Base-by-base conservation (phyloP, 2,888 invertebrate species). In the Oxytorus armatus region DNA sequence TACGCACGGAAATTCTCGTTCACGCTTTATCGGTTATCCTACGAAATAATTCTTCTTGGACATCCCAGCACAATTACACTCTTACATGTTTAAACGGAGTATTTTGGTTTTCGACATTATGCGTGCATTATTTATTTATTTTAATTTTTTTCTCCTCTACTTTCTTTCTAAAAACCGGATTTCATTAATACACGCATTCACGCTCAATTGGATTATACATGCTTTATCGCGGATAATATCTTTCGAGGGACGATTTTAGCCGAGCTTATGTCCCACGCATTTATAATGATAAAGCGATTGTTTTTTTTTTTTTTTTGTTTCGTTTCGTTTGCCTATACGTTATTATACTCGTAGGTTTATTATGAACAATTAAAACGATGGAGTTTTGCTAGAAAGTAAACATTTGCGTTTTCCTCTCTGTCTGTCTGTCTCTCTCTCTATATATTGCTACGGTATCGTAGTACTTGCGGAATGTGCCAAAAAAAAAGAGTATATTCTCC, bases 391-490 rank as follows among this genome's bases (percentile, higher is more conserved):
- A 39, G 44, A 61, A 55, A 80, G 51, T 23, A 69, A 79, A 59
- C 25, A 57, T 55, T 74, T 49, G 18, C n/a, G 1, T 11, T 65
- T 53, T 33, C 53, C 25, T 59, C 10, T 61, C 57, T 29, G 21
- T 66, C 49, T 74, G 25, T 69, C 36, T 61, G 36, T 66, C 49
- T 14, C 18, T 39, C 57, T 42, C 36, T 36, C 16, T 49, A 49
- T 49, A 29, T 61, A 14, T 63, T 65, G 70, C 55, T 77, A 77
- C 77, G 63, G 14, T n/a, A 25, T 59, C 55, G 66, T 77, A 76
- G 79, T 74, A 75, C 49, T 82, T 69, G 66, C 69, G 83, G 80
- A 85, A 85, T 83, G 83, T 79, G 73, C 65, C 68, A 53, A 81
- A 77, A 74, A 25, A 65, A 49, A 76, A 49, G 63, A 21, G 33